Percentiles rank a stretch among this genome's conserved stretches.
phyloP scores from a whole-genome alignment of 2,888 invertebrate genomes.

The Drosophila stalkeri region DNA sequence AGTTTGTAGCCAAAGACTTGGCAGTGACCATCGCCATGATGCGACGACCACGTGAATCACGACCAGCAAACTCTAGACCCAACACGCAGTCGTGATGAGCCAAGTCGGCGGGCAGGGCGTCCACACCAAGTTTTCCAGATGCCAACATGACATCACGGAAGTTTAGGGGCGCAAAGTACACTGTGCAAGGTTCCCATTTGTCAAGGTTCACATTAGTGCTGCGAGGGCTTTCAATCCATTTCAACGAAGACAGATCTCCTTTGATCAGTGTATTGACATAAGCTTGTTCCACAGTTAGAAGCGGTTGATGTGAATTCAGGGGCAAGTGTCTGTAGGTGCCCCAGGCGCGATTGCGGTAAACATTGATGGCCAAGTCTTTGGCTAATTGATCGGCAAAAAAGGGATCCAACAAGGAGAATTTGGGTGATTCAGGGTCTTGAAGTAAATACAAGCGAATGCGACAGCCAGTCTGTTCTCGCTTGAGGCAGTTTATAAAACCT shows the following conservation, averaged over 20 bases:
- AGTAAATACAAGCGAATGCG: slow-evolving; percentile 90
- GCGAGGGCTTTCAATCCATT: slow-evolving; percentile 96
- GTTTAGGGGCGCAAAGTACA: slow-evolving; percentile 97
- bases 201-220: slow-evolving; percentile 85
- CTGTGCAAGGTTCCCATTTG: slow-evolving; percentile 91
- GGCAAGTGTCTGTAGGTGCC: slow-evolving; percentile 94
- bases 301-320: slow-evolving; percentile 85
- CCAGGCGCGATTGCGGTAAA: slow-evolving; percentile 92
- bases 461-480: slow-evolving; percentile 92
- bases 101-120: slow-evolving; percentile 96
- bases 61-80: slow-evolving; percentile 97
- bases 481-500: slow-evolving; percentile 95
- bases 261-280: slow-evolving; percentile 97
- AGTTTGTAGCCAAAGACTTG: slow-evolving; percentile 94
- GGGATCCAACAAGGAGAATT: slow-evolving; percentile 87
- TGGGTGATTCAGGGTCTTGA: slow-evolving; percentile 87
- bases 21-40: slow-evolving; percentile 97
- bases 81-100: slow-evolving; percentile 96
- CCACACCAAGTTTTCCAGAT: slow-evolving; percentile 97
- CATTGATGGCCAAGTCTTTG: slow-evolving; percentile 94
- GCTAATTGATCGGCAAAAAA: slow-evolving; percentile 88
- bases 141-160: slow-evolving; percentile 99
- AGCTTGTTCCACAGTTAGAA: slow-evolving; percentile 93
- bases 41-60: slow-evolving; percentile 90
- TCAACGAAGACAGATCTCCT: slow-evolving; percentile 96